phyloP scores from a whole-genome alignment of 2,888 invertebrate species.

The Heliconius sara region DNA sequence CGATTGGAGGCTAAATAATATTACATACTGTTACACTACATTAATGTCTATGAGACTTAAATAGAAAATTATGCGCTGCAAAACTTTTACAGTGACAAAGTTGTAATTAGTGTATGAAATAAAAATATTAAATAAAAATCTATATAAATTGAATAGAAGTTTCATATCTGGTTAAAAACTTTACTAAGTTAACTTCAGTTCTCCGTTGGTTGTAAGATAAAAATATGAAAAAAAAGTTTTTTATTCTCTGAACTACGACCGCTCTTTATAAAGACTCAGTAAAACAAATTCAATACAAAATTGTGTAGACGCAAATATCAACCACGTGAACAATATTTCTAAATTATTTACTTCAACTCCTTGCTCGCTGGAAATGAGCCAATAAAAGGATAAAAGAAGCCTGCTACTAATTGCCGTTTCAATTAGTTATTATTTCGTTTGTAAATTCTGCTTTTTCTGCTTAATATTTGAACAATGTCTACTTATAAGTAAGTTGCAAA shows the following conservation, averaged over 20 bases:
- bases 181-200: neutral
- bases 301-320: neutral
- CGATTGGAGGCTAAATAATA: no score
- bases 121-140: neutral
- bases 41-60: no score
- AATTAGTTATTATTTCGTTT: conserved; percentile 17
- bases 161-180: neutral
- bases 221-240: neutral
- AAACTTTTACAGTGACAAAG: neutral
- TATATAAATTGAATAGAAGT: neutral
- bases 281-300: conserved; percentile 19
- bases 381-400: conserved; percentile 16
- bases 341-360: neutral
- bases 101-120: neutral
- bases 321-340: neutral
- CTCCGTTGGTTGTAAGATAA: neutral
- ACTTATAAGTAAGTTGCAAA: conserved; percentile 1
- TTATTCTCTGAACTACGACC: neutral
- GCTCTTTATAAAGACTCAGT: neutral
- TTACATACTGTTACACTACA: no score
- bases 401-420: conserved; percentile 13
- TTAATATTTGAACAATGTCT: neutral
- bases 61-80: no score
- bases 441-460: neutral
- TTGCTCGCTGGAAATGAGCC: neutral